Conservation (phyloP, 2,888 invertebrate species). For the Merodon equestris region DNA sequence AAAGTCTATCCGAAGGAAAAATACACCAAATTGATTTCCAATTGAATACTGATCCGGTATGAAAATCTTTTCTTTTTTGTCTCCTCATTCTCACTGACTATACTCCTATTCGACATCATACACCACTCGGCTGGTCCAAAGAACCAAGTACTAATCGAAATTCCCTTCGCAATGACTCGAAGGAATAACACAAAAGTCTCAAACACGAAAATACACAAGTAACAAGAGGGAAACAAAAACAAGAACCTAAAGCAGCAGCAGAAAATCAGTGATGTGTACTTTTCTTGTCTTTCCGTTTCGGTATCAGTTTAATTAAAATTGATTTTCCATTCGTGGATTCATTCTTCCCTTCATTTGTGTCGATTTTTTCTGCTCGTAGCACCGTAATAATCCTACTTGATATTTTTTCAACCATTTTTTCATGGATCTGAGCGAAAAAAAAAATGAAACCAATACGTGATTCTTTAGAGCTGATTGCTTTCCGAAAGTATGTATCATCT, state of each 20-base stretch:
- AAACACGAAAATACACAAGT: background rate
- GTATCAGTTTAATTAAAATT: slow-evolving; percentile 66
- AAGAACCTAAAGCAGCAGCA: slow-evolving; percentile 15
- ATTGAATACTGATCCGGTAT: slow-evolving; percentile 34
- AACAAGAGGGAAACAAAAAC: slow-evolving; percentile 2
- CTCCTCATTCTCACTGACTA: slow-evolving; percentile 4
- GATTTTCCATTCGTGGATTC: slow-evolving; percentile 61
- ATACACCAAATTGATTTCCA: slow-evolving; percentile 32
- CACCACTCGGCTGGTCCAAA: slow-evolving; percentile 27
- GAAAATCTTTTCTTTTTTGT: background rate
- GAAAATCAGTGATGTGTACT: too few relatives aligned
- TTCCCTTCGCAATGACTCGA: slow-evolving; percentile 30
- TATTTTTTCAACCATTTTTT: slow-evolving; percentile 33
- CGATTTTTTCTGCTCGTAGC: slow-evolving; percentile 9
- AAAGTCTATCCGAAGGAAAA: slow-evolving; percentile 43
- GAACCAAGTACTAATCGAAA: slow-evolving; percentile 54
- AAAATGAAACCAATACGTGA: slow-evolving; percentile 42
- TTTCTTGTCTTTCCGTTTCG: slow-evolving; percentile 1
- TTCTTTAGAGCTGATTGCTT: slow-evolving; percentile 40
- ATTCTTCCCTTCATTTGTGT: too few relatives aligned
- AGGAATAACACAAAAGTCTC: slow-evolving; percentile 12
- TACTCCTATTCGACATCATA: slow-evolving; percentile 35
- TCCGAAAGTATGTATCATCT: slow-evolving; percentile 22
- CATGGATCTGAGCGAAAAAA: slow-evolving; percentile 23
- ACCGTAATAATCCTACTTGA: slow-evolving; percentile 55